phyloP scores from a whole-genome alignment of 1,140 invertebrate species.

The Aphis craccivora region DNA sequence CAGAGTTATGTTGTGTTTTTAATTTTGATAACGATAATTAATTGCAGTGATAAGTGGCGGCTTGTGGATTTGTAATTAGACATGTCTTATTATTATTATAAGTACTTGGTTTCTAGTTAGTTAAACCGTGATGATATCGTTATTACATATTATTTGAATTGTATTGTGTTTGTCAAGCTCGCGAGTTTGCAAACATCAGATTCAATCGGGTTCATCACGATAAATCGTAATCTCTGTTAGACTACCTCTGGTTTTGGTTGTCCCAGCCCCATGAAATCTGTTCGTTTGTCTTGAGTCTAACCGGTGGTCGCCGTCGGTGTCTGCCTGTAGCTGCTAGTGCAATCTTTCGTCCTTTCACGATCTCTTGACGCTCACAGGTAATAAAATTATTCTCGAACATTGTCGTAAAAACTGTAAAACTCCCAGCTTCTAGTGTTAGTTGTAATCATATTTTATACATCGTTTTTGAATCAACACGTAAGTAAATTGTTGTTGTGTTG shows the following conservation, averaged over 20 bases:
- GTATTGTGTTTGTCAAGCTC: neutral
- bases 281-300: neutral
- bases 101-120: neutral
- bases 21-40: neutral
- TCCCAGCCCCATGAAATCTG: neutral
- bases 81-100: neutral
- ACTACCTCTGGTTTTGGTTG: neutral
- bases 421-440: neutral
- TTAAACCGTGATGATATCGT: neutral
- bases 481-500: neutral
- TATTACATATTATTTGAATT: slow-evolving; percentile 3
- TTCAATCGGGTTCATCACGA: neutral
- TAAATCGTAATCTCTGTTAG: neutral
- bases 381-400: neutral
- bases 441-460: neutral
- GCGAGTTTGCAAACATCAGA: neutral
- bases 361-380: neutral
- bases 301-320: neutral
- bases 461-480: neutral
- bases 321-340: neutral
- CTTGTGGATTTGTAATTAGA: neutral
- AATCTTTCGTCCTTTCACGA: neutral
- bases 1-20: neutral
- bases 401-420: neutral
- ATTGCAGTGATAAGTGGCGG: neutral